Evolutionary conservation across 2,113 vertebrate species (phyloP).

Genomic region (Nothobranchius furzeri): DNA sequence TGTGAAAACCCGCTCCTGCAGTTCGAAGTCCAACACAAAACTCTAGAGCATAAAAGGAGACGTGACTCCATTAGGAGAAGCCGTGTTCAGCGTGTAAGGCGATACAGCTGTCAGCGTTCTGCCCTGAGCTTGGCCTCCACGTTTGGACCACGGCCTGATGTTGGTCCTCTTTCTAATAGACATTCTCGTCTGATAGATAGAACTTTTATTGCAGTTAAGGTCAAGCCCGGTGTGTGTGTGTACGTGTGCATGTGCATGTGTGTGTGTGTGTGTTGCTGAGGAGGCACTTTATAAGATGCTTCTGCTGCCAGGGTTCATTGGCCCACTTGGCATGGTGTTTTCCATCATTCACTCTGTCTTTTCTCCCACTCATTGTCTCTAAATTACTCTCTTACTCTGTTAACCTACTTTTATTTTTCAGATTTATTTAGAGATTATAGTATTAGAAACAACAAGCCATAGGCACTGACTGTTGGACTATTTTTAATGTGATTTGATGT

Average conservation of each 20-base stretch:
- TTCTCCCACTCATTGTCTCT: neutral
- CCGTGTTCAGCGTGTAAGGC: constrained; percentile 27
- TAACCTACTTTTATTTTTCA: neutral
- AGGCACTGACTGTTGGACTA: too few species aligned
- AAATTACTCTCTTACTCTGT: neutral
- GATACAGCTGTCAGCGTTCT: constrained; percentile 50
- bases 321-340: constrained; percentile 43
- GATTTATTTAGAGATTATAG: neutral
- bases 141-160: constrained; percentile 46
- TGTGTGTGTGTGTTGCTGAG: constrained; percentile 43
- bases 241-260: constrained; percentile 4
- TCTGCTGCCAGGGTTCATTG: constrained; percentile 50
- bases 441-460: too few species aligned
- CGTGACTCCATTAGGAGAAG: constrained; percentile 42
- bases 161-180: constrained; percentile 60
- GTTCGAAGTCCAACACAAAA: constrained; percentile 4
- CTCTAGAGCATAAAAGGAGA: constrained; percentile 32
- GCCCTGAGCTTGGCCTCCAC: constrained; percentile 22
- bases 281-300: constrained; percentile 52
- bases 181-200: constrained; percentile 21
- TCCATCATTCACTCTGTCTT: constrained; percentile 8
- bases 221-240: constrained; percentile 19
- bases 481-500: too few species aligned
- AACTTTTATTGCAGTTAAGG: constrained; percentile 38
- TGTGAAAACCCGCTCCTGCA: neutral